Evolutionary conservation across 2,888 invertebrate genomes (phyloP).

Genomic region (Mimachlamys varia): DNA sequence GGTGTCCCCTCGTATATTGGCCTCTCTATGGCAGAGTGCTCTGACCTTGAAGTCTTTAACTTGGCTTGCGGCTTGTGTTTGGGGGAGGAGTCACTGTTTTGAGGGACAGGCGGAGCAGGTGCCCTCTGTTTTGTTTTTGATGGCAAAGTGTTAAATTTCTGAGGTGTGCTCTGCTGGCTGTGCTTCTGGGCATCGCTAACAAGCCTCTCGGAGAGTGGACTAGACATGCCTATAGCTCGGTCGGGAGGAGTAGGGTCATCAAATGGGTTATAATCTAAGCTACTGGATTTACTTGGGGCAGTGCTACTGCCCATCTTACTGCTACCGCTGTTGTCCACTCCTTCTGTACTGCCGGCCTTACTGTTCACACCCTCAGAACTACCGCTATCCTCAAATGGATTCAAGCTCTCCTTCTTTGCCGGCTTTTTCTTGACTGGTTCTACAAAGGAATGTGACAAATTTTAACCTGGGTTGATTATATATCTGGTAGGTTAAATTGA

Average conservation of each 20-base stretch:
- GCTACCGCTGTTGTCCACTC: slow-evolving; percentile 47
- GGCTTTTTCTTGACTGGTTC: slow-evolving; percentile 59
- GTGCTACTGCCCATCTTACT: slow-evolving; percentile 60
- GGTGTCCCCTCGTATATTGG: slow-evolving; percentile 76
- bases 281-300: slow-evolving; percentile 40
- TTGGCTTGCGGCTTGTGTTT: slow-evolving; percentile 23
- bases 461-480: neutral
- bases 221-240: neutral
- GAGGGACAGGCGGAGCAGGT: slow-evolving; percentile 41
- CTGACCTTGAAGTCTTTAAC: slow-evolving; percentile 40
- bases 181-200: slow-evolving; percentile 42
- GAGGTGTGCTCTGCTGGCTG: slow-evolving; percentile 53
- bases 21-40: slow-evolving; percentile 51
- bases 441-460: slow-evolving; percentile 40
- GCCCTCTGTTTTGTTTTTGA: slow-evolving; percentile 57
- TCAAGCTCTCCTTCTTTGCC: slow-evolving; percentile 56
- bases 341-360: slow-evolving; percentile 53
- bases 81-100: slow-evolving; percentile 12
- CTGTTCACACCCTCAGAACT: slow-evolving; percentile 59
- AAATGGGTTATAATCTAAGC: slow-evolving; percentile 43
- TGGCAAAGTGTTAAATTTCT: slow-evolving; percentile 53
- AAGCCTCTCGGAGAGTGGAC: neutral
- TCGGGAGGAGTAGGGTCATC: slow-evolving; percentile 44
- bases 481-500: neutral
- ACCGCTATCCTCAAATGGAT: slow-evolving; percentile 68